Conservation (phyloP, 2,888 invertebrate genomes). For the Sericinus montela region DNA sequence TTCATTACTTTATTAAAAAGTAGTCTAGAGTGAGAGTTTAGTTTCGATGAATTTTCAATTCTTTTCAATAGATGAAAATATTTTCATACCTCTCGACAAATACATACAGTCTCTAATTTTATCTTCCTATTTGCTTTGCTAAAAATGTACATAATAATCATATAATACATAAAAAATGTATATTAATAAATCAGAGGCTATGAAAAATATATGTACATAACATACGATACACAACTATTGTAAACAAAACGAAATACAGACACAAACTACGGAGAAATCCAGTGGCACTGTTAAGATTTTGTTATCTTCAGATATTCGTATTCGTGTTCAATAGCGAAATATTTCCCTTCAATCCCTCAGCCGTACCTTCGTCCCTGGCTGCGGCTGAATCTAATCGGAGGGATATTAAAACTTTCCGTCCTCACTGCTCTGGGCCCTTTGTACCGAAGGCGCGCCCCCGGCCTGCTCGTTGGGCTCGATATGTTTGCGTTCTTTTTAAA, state of each 20-base stretch:
- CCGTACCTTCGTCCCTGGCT: conserved; percentile 51
- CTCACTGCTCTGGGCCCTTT: conserved; percentile 53
- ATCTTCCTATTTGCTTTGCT: no score
- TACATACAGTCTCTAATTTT: no score
- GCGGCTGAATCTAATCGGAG: conserved; percentile 71
- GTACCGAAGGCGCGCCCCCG: conserved; percentile 43
- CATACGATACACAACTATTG: no score
- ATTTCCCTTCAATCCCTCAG: conserved; percentile 51
- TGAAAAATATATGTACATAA: neutral
- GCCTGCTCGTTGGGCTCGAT: conserved; percentile 29
- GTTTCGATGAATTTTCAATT: no score
- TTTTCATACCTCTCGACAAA: no score
- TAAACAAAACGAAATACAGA: no score
- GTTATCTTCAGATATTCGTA: conserved; percentile 59
- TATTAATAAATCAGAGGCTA: neutral
- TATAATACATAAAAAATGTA: no score
- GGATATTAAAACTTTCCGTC: conserved; percentile 76
- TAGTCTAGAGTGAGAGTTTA: no score
- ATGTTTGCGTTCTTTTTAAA: conserved; percentile 45
- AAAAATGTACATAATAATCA: no score
- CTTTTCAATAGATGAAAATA: no score
- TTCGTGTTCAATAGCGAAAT: conserved; percentile 59
- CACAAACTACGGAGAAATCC: conserved; percentile 10
- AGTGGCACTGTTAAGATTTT: conserved; percentile 46
- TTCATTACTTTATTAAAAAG: no score